Conservation (phyloP, 1,140 invertebrate genomes). For the Drosophila kikkawai region DNA sequence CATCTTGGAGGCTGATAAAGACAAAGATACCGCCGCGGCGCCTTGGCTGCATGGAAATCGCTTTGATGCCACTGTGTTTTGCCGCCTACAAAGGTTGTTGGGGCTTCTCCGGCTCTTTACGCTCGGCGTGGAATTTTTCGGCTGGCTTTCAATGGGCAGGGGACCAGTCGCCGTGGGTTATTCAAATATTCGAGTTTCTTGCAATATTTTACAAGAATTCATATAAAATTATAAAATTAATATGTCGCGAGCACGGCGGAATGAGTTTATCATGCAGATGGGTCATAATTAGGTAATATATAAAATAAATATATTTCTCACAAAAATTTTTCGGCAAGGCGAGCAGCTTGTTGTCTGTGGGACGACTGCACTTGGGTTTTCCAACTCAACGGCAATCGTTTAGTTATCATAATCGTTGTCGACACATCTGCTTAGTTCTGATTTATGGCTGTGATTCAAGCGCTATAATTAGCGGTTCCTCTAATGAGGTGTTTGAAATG, state of each 20-base stretch:
- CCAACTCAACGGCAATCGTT: conserved; percentile 18
- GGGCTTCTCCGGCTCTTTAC: conserved; percentile 64
- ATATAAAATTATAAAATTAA: conserved; percentile 79
- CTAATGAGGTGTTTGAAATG: conserved; percentile 45
- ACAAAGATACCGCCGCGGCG: conserved; percentile 65
- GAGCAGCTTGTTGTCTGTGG: conserved; percentile 72
- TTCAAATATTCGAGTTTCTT: conserved; percentile 77
- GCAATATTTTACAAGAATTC: conserved; percentile 82
- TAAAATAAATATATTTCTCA: conserved; percentile 61
- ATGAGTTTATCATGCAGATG: conserved; percentile 70
- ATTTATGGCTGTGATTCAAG: conserved; percentile 66
- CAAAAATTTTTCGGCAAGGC: conserved; percentile 77
- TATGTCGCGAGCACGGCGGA: conserved; percentile 71
- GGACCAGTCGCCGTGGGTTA: conserved; percentile 63
- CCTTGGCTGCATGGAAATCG: conserved; percentile 64
- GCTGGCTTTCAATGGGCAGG: conserved; percentile 69
- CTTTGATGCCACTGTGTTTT: conserved; percentile 80
- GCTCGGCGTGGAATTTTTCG: conserved; percentile 68
- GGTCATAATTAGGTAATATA: conserved; percentile 73
- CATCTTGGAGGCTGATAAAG: conserved; percentile 79
- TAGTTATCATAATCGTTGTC: conserved; percentile 34
- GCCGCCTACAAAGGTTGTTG: conserved; percentile 76
- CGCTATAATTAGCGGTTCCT: conserved; percentile 36
- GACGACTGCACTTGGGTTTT: conserved; percentile 60
- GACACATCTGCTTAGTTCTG: conserved; percentile 54